Base-by-base conservation (phyloP, 1,140 invertebrate species). In the Laupala kohalensis region DNA sequence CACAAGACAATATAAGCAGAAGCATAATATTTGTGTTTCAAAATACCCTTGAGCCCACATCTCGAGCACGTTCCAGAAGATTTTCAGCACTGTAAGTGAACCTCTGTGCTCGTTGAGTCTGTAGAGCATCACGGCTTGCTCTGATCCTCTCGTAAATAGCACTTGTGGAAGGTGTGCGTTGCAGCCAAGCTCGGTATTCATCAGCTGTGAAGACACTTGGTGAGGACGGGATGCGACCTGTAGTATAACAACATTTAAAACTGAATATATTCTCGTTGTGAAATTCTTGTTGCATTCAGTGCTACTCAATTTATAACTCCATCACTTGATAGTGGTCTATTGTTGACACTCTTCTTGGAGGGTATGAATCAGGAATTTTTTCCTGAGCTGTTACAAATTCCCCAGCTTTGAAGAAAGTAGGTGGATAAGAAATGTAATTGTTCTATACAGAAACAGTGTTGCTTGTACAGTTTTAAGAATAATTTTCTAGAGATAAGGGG, bases 131-230 rank as follows among this genome's bases (percentile, higher is more conserved):
- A 69, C 88, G 82, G 5, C 88, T 89, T 73, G 90, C 87, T 73
- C 92, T 85, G 76, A 95, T 89, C 76, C 92, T 90, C 77, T 96
- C 93, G 79, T 95, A 95, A 75, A 96, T 90, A 65, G 94, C 94
- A 73, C 92, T 94, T 27, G 94, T 95, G 64, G 93, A 95, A 9
- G 94, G 94, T 2, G 94, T 93, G 66, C 94, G 84, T 71, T 90
- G 89, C 75, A 96, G 78, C 93, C 93, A 96, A 65, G 92, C 90
- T 71, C 92, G 86, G 77, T 95, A 96, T 79, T 96, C 94, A 79
- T 94, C 92, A 75, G 92, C 91, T 74, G 92, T 93, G 81, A 94
- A 94, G 78, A 95, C 90, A 81, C 87, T 87, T 37, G 88, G 85
- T 75, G 88, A 88, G 74, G 86, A 88, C 37, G 86, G 86, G 78